Conservation (phyloP, 2,797 vertebrate genomes). For the Lacerta viridis region DNA sequence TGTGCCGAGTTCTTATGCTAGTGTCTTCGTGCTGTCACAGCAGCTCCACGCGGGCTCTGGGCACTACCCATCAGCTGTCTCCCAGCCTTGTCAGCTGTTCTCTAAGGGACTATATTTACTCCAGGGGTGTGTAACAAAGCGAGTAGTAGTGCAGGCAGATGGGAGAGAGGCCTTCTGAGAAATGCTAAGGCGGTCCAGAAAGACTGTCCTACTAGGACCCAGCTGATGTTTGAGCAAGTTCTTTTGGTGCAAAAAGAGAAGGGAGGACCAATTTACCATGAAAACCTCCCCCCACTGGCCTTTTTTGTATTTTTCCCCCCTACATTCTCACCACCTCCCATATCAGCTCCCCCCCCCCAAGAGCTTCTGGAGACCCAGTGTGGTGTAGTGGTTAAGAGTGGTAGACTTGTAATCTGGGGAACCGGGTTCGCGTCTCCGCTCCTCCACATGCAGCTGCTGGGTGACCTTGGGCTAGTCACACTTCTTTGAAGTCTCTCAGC, state of each 20-base stretch:
- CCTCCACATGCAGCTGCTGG: no score
- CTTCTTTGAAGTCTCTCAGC: no score
- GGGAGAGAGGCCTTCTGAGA: background rate
- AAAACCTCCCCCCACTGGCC: background rate
- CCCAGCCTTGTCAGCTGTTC: no score
- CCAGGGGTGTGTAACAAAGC: background rate
- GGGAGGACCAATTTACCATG: background rate
- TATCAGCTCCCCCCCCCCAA: no score
- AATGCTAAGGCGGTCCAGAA: background rate
- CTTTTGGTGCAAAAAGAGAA: background rate
- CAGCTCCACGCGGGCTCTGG: background rate
- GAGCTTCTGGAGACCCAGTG: background rate
- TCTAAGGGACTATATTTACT: background rate
- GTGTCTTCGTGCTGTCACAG: conserved; percentile 14
- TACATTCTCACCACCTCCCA: background rate
- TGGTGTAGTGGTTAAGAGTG: no score
- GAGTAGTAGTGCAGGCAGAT: background rate
- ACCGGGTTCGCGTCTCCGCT: no score
- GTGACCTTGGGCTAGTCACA: no score
- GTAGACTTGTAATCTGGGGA: no score
- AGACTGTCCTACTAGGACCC: background rate
- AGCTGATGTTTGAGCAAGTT: background rate
- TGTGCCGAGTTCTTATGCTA: conserved; percentile 31
- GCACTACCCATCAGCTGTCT: background rate
- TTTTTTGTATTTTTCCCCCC: background rate